Percentiles rank a stretch among this genome's conserved stretches.
phyloP scores from a whole-genome alignment of 30 jellyfish, hydroid and myxozoan genomes.

The Aurelia sp. region DNA sequence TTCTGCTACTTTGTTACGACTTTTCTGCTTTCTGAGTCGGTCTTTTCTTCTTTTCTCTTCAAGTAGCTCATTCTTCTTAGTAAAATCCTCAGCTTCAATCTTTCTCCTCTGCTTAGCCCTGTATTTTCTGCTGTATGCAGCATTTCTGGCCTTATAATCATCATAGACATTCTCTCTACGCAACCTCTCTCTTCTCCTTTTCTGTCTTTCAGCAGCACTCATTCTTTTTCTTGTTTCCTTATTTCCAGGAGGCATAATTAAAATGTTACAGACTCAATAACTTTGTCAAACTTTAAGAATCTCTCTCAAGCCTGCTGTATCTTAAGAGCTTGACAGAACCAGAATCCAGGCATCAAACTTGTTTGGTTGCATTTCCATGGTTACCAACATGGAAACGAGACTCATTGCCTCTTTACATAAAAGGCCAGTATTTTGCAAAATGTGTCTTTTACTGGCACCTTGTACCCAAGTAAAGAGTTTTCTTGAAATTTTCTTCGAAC shows the following conservation, averaged over 20 bases:
- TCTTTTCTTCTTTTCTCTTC: constrained; percentile 32
- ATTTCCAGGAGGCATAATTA: neutral
- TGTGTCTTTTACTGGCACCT: too few species aligned
- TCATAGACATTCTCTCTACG: neutral
- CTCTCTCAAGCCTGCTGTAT: too few species aligned
- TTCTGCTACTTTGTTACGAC: neutral
- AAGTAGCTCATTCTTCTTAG: neutral
- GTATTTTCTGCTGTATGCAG: neutral
- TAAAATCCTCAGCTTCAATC: neutral
- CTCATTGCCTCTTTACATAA: too few species aligned
- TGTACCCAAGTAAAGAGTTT: too few species aligned
- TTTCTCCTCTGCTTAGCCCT: neutral
- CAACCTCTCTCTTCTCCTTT: constrained; percentile 17
- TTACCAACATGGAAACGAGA: too few species aligned
- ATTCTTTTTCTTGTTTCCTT: neutral
- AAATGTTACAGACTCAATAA: too few species aligned
- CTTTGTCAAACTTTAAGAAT: too few species aligned
- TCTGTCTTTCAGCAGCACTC: constrained; percentile 45
- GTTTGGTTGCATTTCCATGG: too few species aligned
- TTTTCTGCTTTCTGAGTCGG: constrained; percentile 12
- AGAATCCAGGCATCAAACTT: too few species aligned
- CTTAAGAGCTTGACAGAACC: too few species aligned
- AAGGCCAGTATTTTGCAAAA: too few species aligned
- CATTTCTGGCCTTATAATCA: constrained; percentile 17
- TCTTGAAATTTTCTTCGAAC: too few species aligned